A percentile compares a stretch with the other conserved stretches of the same genome.
phyloP scores from a whole-genome alignment of 2,888 invertebrate genomes.

The Geotrupes spiniger region DNA sequence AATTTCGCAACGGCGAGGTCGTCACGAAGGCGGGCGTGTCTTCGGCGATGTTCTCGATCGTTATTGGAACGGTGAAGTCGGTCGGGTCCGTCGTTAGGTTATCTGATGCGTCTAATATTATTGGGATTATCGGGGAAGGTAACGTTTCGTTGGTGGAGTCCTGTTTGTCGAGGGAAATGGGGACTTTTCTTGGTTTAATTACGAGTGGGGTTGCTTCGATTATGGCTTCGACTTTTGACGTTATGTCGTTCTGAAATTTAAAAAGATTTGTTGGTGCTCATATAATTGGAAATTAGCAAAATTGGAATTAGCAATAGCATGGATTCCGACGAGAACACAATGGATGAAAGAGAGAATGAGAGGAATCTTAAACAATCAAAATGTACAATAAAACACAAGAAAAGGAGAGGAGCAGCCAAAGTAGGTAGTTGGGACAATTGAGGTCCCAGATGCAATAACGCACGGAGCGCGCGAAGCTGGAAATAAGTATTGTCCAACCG shows the following conservation, averaged over 20 bases:
- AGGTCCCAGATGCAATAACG: no score
- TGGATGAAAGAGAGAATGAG: no score
- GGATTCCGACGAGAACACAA: no score
- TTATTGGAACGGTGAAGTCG: constrained; percentile 16
- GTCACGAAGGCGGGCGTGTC: constrained; percentile 18
- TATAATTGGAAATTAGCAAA: no score
- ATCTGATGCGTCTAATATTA: constrained; percentile 18
- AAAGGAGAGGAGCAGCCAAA: no score
- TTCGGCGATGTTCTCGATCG: constrained; percentile 23
- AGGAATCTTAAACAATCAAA: no score
- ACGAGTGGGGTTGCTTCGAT: constrained; percentile 72
- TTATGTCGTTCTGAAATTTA: constrained; percentile 64
- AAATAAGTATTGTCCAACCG: no score
- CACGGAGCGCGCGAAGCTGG: no score
- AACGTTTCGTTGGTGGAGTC: constrained; percentile 28
- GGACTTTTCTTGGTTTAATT: constrained; percentile 63
- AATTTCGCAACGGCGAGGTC: constrained; percentile 30
- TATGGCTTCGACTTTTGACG: constrained; percentile 68
- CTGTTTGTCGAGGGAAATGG: constrained; percentile 52
- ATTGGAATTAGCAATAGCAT: no score
- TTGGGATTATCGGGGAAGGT: constrained; percentile 33
- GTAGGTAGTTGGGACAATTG: no score
- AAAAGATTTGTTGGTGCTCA: no score
- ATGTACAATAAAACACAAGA: no score
- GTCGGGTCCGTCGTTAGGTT: constrained; percentile 4